A percentile compares a stretch with the other conserved stretches of the same genome.
These are phyloP conservation scores for Murina feae DNA, from an alignment of 2,113 vertebrate species.

Conservation along the genomic window DNA sequence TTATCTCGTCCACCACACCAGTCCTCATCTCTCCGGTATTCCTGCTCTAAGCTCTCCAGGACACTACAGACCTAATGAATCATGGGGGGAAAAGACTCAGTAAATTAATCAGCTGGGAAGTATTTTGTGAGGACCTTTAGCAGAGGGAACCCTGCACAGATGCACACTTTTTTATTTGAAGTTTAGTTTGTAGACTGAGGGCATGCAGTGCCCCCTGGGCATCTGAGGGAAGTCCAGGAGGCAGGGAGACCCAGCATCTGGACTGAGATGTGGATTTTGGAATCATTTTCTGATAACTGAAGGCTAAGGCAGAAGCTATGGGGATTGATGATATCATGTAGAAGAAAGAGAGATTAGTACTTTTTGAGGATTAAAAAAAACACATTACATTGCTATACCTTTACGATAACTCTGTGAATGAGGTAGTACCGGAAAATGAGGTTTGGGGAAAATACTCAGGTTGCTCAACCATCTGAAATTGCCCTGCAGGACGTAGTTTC, in stretches of 20 bases:
- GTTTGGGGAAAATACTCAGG: neutral
- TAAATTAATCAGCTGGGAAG: neutral
- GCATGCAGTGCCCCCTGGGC: neutral
- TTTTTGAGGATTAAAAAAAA: neutral
- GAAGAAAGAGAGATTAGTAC: neutral
- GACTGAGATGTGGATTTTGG: neutral
- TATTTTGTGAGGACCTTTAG: neutral
- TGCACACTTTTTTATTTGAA: neutral
- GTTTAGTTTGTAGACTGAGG: neutral
- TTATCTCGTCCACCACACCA: constrained; percentile 98
- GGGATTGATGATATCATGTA: neutral
- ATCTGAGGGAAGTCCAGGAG: neutral
- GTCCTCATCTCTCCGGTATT: constrained; percentile 96
- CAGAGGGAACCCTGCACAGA: neutral
- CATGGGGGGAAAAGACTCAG: neutral
- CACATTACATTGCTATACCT: neutral
- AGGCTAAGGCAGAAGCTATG: neutral
- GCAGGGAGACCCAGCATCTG: neutral
- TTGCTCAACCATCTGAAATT: neutral
- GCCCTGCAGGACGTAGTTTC: neutral
- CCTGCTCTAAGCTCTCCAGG: constrained; percentile 96
- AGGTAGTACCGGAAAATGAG: neutral
- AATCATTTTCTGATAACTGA: neutral
- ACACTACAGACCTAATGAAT: constrained; percentile 93
- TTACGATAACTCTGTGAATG: neutral